Percentiles rank a stretch among this genome's conserved stretches.
Conservation (phyloP, 2,888 invertebrate species). For the Agapostemon virescens region DNA sequence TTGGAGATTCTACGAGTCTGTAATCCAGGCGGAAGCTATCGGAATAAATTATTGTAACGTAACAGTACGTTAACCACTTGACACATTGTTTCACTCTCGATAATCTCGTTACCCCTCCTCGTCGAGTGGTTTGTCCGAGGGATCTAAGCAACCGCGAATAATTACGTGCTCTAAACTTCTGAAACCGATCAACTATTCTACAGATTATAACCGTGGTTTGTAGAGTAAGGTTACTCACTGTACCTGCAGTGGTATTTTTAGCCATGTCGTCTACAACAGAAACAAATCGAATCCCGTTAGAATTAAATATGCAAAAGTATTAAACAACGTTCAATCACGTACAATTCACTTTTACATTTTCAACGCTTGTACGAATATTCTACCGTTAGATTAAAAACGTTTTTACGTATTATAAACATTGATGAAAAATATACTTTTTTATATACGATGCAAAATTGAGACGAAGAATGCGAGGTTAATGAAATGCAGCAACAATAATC, state of each 20-base stretch:
- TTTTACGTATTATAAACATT: not conserved
- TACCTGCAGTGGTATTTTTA: slow-evolving; percentile 4
- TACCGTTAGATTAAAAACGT: not conserved
- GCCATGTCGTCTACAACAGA: slow-evolving; percentile 7
- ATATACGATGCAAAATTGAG: too few relatives aligned
- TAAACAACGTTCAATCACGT: not conserved
- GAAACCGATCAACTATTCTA: not conserved
- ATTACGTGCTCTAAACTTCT: not conserved
- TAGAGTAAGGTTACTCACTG: slow-evolving; percentile 2
- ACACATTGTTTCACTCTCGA: not conserved
- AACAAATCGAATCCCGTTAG: not conserved
- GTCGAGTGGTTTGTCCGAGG: not conserved
- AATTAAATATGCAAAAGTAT: not conserved
- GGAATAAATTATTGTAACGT: not conserved
- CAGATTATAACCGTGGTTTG: not conserved
- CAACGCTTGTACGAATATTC: not conserved
- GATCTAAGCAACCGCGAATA: not conserved
- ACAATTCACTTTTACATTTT: not conserved
- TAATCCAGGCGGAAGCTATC: not conserved
- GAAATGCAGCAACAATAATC: too few relatives aligned
- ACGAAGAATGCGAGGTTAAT: too few relatives aligned
- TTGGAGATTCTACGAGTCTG: not conserved
- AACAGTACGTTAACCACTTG: not conserved
- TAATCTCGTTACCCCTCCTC: not conserved
- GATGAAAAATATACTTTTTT: too few relatives aligned